phyloP scores from a whole-genome alignment of 1,140 invertebrate genomes.

The Brachionus plicatilis region DNA sequence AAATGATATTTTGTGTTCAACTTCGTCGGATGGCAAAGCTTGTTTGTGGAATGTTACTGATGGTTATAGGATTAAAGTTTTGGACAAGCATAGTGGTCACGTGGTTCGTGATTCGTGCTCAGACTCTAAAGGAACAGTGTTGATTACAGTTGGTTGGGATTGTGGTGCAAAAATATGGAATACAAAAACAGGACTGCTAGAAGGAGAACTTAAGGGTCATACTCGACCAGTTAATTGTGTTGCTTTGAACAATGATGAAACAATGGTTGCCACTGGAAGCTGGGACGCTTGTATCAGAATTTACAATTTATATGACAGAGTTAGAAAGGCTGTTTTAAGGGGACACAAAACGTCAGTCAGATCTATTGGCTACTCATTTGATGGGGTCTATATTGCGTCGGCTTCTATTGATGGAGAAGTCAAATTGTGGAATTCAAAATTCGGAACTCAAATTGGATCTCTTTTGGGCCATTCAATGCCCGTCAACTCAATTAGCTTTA shows the following conservation, averaged over 20 bases:
- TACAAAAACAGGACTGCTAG: slow-evolving; percentile 45
- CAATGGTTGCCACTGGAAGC: slow-evolving; percentile 50
- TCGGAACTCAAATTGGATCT: slow-evolving; percentile 48
- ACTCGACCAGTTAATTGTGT: slow-evolving; percentile 54
- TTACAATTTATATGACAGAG: slow-evolving; percentile 52
- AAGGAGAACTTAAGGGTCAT: slow-evolving; percentile 37
- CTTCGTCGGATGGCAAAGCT: slow-evolving; percentile 48
- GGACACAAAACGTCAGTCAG: slow-evolving; percentile 52
- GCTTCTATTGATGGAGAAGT: slow-evolving; percentile 53
- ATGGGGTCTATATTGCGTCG: slow-evolving; percentile 53
- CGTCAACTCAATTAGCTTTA: slow-evolving; percentile 11
- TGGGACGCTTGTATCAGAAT: slow-evolving; percentile 54
- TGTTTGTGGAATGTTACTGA: slow-evolving; percentile 51
- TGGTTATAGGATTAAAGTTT: slow-evolving; percentile 47
- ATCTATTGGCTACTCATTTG: slow-evolving; percentile 49
- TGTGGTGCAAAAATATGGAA: slow-evolving; percentile 52
- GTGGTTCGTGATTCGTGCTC: slow-evolving; percentile 48
- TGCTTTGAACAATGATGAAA: slow-evolving; percentile 52
- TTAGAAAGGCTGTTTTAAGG: slow-evolving; percentile 44
- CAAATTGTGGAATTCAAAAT: slow-evolving; percentile 52
- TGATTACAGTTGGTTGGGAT: slow-evolving; percentile 54
- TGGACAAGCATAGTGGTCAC: slow-evolving; percentile 47
- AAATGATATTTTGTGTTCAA: slow-evolving; percentile 47
- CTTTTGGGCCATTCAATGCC: slow-evolving; percentile 21
- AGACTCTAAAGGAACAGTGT: slow-evolving; percentile 46